These are phyloP conservation scores for Brachionus sp. DNA, from an alignment of 1,140 invertebrate genomes.

Conservation along the genomic window DNA sequence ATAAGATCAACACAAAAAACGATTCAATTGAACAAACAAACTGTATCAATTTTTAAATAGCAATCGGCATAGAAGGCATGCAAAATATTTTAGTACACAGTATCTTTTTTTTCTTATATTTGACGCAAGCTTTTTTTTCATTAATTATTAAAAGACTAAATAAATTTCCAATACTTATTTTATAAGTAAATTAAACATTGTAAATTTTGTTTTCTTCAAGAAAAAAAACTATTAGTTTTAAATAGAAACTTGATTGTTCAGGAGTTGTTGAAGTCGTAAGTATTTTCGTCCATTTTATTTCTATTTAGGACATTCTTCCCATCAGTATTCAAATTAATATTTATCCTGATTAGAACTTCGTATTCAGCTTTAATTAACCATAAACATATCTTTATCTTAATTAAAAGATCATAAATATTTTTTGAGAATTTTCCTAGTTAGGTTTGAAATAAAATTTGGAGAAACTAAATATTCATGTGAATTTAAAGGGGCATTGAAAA, in stretches of 20 bases:
- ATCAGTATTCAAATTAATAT: neutral
- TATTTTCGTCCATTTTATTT: neutral
- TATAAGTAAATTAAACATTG: neutral
- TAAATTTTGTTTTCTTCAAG: neutral
- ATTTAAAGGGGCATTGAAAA: no score
- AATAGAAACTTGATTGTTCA: neutral
- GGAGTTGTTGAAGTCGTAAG: neutral
- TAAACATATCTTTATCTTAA: neutral
- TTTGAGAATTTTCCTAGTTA: neutral
- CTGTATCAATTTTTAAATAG: neutral
- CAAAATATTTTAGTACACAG: neutral
- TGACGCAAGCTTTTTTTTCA: neutral
- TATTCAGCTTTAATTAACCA: neutral
- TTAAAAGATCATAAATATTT: neutral
- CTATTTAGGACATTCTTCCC: neutral
- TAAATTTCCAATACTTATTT: neutral
- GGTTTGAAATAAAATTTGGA: neutral
- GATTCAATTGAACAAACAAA: neutral
- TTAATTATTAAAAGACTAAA: neutral
- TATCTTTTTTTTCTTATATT: neutral
- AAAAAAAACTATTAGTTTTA: neutral
- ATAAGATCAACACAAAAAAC: neutral
- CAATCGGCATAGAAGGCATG: neutral
- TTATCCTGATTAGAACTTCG: neutral
- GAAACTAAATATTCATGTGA: no score